Percentiles rank a stretch among this genome's conserved stretches.
Conservation (phyloP, 1,140 invertebrate species). For the Ips nitidus region DNA sequence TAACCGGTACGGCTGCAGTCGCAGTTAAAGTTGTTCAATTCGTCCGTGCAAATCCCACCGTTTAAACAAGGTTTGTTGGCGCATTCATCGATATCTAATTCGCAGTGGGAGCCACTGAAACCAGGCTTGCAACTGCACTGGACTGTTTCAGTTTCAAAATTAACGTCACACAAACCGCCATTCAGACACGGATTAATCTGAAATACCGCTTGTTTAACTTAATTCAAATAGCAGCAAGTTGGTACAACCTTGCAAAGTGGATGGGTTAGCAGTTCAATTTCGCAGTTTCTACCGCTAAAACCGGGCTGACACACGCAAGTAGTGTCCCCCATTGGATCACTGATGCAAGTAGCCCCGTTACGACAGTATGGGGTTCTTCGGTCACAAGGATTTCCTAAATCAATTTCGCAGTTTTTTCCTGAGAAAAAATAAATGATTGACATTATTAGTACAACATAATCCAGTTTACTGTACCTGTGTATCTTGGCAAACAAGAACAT, state of each 20-base stretch:
- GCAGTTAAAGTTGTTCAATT: slow-evolving; percentile 77
- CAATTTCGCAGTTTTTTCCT: slow-evolving; percentile 82
- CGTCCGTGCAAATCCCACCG: slow-evolving; percentile 78
- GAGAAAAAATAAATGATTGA: slow-evolving; percentile 38
- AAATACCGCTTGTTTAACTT: not conserved
- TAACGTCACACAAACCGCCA: slow-evolving; percentile 67
- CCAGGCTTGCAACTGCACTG: slow-evolving; percentile 64
- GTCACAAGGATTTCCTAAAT: slow-evolving; percentile 71
- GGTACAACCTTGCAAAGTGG: slow-evolving; percentile 63
- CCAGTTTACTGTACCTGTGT: slow-evolving; percentile 27
- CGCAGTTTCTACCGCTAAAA: slow-evolving; percentile 73
- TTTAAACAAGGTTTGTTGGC: slow-evolving; percentile 76
- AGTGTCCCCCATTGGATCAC: slow-evolving; percentile 75
- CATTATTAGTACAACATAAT: not conserved
- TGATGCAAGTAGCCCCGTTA: slow-evolving; percentile 73
- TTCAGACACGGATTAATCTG: slow-evolving; percentile 69
- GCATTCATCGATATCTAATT: slow-evolving; percentile 72
- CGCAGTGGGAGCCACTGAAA: slow-evolving; percentile 67
- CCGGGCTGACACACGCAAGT: slow-evolving; percentile 71
- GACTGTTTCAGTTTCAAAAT: slow-evolving; percentile 57
- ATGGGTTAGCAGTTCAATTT: slow-evolving; percentile 69
- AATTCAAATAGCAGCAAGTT: no score
- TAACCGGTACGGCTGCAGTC: slow-evolving; percentile 75
- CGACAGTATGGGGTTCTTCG: slow-evolving; percentile 57
- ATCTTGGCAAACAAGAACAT: slow-evolving; percentile 73